Evolutionary conservation across 2,797 vertebrate species (phyloP).

Genomic region (Pangasius larnaudii): DNA sequence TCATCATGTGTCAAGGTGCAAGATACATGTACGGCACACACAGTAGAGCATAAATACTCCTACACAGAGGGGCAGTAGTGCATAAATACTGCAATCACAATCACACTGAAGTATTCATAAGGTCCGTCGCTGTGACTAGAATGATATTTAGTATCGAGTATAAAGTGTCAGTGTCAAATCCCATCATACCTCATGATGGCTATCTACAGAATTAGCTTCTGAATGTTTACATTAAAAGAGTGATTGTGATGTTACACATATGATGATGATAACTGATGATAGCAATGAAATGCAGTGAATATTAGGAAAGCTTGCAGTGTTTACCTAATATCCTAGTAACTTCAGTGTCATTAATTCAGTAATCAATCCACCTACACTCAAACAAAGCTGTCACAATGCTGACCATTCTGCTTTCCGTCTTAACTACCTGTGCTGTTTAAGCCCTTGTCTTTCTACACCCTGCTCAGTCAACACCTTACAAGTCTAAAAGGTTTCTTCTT

Average conservation of each 20-base stretch:
- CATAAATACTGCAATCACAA: background rate
- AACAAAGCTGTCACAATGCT: background rate
- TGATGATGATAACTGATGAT: background rate
- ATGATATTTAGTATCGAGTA: background rate
- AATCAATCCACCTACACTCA: background rate
- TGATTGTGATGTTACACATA: background rate
- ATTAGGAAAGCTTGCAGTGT: background rate
- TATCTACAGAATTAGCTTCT: background rate
- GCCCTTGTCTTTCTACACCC: background rate
- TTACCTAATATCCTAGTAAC: background rate
- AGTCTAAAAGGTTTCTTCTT: background rate
- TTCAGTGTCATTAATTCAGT: background rate
- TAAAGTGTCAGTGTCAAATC: background rate
- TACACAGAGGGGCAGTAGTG: no score
- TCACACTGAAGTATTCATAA: background rate
- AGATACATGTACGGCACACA: background rate
- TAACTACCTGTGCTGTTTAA: constrained; percentile 7
- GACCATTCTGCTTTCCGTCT: background rate
- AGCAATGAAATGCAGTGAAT: background rate
- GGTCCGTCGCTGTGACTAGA: background rate
- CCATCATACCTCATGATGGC: no score
- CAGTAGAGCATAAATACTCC: background rate
- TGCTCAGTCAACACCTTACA: background rate
- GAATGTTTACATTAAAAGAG: background rate
- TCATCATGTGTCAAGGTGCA: background rate